phyloP scores from a whole-genome alignment of 2,797 vertebrate genomes.

The Somateria mollissima region DNA sequence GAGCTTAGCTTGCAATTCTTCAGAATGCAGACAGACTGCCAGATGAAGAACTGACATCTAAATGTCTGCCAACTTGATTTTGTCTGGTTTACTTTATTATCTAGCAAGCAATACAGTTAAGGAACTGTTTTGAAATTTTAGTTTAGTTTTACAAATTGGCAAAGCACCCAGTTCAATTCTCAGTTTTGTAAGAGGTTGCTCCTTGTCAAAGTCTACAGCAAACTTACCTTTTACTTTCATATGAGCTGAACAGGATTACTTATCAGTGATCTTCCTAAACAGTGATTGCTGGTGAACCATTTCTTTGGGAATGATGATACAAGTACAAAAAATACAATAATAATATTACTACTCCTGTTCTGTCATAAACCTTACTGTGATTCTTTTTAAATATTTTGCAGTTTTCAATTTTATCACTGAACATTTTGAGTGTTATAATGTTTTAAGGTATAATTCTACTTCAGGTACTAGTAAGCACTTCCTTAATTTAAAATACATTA shows the following conservation, averaged over 20 bases:
- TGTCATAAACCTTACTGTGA: not conserved
- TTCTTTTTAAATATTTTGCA: not conserved
- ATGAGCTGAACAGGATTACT: not conserved
- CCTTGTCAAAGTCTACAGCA: not conserved
- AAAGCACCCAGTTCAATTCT: not conserved
- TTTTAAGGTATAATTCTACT: not conserved
- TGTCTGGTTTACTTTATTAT: constrained; percentile 40
- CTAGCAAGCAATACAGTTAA: not conserved
- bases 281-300: not conserved
- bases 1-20: constrained; percentile 53
- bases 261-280: not conserved
- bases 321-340: not conserved
- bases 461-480: not conserved
- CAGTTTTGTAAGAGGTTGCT: not conserved
- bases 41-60: constrained; percentile 40
- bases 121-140: not conserved
- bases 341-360: not conserved
- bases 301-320: not conserved
- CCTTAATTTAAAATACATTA: not conserved
- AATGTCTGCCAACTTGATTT: constrained; percentile 38
- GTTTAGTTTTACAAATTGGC: constrained; percentile 27
- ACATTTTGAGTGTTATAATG: not conserved
- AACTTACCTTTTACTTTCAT: not conserved
- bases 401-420: not conserved
- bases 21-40: not conserved